Base-by-base conservation (phyloP, 92 coral and sea anemone genomes). In the Porites rus region DNA sequence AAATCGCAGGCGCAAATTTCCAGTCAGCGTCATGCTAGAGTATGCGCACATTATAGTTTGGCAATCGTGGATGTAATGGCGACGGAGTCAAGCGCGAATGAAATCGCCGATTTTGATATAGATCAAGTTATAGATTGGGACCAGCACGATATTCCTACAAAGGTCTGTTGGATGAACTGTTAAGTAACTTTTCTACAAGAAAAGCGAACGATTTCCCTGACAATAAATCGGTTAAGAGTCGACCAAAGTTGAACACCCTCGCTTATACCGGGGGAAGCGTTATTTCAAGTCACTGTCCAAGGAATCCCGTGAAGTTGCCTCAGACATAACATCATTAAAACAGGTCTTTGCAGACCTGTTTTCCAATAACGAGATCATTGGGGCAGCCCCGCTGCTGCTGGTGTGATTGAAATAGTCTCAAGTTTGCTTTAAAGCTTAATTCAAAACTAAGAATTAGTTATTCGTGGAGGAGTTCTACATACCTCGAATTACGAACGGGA, bases 71-170 rank as follows among this genome's bases (percentile, higher is more conserved):
- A 75, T 83, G 92, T 90, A 92, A 97, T 97, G 99, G 99, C 99
- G 99, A 59, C 98, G 88, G 93, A 93, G 79, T 91, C 98, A 67
- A 96, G 89, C 82, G 75, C 95, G 74, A 96, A 96, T 94, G 92
- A 90, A 88, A 90, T 95, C 92, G 98, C 93, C 84, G 99, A 97
- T 90, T 97, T 97, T 94, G 98, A 97, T 97, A 93, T 95, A 97
- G 99, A 97, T 94, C 96, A 97, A 90, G 99, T 97, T 94, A 95
- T 97, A 95, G 95, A 97, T 96, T 97, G 99, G 99, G 99, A 95
- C 92, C 94, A 97, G 92, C 98, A 95, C 95, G 95, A 93, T 97
- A 93, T 95, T 94, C 96, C 99, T 91, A 95, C 99, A 96, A 97
- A 97, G 99, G 99, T 97, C 96, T 93, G 98, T 91, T 96, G 91